These are phyloP conservation scores for Theristicus caerulescens DNA, from an alignment of 2,113 vertebrate genomes.

Conservation along the genomic window DNA sequence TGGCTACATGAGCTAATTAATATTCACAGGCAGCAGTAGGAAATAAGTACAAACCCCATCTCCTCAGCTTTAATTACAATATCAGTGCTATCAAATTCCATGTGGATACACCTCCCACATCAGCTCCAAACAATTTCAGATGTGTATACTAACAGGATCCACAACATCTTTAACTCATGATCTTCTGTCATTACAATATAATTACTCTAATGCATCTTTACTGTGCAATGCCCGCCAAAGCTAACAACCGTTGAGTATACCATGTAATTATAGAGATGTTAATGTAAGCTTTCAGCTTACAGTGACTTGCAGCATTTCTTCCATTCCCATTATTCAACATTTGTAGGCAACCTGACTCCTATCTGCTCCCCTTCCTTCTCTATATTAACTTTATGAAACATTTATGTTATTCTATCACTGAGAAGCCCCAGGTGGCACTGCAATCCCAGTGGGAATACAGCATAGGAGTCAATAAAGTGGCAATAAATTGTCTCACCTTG, in stretches of 20 bases:
- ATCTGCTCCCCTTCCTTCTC: neutral
- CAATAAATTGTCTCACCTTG: neutral
- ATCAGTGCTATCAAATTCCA: constrained; percentile 53
- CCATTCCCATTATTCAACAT: neutral
- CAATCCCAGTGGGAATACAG: neutral
- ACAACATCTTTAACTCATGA: constrained; percentile 57
- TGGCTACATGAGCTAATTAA: constrained; percentile 58
- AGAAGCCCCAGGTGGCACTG: neutral
- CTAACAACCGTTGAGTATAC: neutral
- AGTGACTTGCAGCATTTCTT: neutral
- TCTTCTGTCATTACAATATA: constrained; percentile 65
- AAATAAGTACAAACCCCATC: constrained; percentile 35
- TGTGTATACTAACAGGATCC: constrained; percentile 10
- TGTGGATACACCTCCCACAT: constrained; percentile 21
- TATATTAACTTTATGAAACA: neutral
- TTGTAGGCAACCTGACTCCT: neutral
- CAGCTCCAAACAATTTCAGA: constrained; percentile 53
- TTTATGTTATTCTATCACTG: neutral
- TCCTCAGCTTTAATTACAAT: constrained; percentile 66
- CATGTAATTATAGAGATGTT: constrained; percentile 18
- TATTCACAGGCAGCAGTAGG: constrained; percentile 53
- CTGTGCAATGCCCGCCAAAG: neutral
- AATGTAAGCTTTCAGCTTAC: neutral
- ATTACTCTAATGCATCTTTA: constrained; percentile 67
- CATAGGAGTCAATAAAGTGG: neutral